phyloP scores from a whole-genome alignment of 1,140 invertebrate genomes.

The Mamestra configurata region DNA sequence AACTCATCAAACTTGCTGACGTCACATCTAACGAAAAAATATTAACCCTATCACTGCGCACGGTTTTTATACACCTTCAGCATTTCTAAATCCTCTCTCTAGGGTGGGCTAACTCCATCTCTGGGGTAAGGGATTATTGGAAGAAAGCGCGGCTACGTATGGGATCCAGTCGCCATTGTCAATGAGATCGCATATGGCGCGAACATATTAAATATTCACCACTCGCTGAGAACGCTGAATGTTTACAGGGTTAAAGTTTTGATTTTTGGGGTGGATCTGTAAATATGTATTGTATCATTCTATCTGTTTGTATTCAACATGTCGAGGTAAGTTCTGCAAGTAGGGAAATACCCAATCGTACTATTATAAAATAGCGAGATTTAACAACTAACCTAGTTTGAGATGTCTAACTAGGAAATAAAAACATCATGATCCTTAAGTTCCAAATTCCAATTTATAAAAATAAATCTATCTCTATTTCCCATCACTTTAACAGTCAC shows the following conservation, averaged over 20 bases:
- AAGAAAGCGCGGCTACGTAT: slow-evolving; percentile 64
- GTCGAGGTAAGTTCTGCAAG: too few relatives aligned
- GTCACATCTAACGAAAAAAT: slow-evolving; percentile 30
- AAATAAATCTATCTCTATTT: too few relatives aligned
- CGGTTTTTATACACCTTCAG: slow-evolving; percentile 43
- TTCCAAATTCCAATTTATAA: too few relatives aligned
- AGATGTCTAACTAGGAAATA: too few relatives aligned
- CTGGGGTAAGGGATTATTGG: slow-evolving; percentile 69
- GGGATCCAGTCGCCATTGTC: slow-evolving; percentile 69
- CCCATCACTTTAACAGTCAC: too few relatives aligned
- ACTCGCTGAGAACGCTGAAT: slow-evolving; percentile 52
- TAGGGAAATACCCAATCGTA: too few relatives aligned
- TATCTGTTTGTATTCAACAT: too few relatives aligned
- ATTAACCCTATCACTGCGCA: slow-evolving; percentile 46
- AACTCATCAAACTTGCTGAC: slow-evolving; percentile 28
- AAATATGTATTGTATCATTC: neutral
- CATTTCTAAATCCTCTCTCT: slow-evolving; percentile 60
- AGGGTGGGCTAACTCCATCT: slow-evolving; percentile 63
- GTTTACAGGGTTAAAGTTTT: slow-evolving; percentile 46
- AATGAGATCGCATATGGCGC: slow-evolving; percentile 72
- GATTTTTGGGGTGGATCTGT: slow-evolving; percentile 11
- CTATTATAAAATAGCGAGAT: too few relatives aligned
- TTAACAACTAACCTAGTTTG: too few relatives aligned
- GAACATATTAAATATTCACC: slow-evolving; percentile 77
- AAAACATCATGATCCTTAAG: too few relatives aligned